Evolutionary conservation across 35 echinoderm and acorn worm species (phyloP), one percentile per base, ranked within the genome.

Genomic region (Apostichopus japonicus): DNA sequence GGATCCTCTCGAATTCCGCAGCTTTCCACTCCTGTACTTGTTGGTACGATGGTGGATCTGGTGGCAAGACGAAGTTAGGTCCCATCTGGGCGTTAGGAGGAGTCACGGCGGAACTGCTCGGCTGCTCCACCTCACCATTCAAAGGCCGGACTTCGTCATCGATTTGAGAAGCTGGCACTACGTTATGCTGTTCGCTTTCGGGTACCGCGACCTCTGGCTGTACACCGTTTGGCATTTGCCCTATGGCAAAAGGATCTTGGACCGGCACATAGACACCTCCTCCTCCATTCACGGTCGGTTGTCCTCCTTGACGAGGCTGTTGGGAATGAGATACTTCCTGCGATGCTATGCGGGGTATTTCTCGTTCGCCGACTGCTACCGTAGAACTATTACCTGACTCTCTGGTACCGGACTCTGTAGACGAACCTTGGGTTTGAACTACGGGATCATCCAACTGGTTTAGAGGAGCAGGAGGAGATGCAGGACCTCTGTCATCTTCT

Each of bases 41-140:
- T 58, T 95, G 92, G 75, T 95, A 93, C 24, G 94, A 89, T 52
- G 96, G 91, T 67, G 94, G 94, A 77, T 98, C 92, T 6, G 93
- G 79, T 15, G 96, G 94, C 56, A 95, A 54, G 14, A 61, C 57
- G 4, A 72, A 90, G 25, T 88, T 73, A 88, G 54, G 65, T 55
- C 70, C 92, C 92, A 78, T 87, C 15, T 94, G 86, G 13, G 93
- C 77, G 23, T 77, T 91, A 14, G 72, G 90, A 10, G 87, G 76
- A 44, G 78, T 21, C 55, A 23, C 82, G 16, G 92, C 22, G 16
- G 13, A 72, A 79, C 55, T 82, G 53, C 23, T 56, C 90, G 10
- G 90, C 77, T 56, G 90, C 58, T 5, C 78, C 71, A 19, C 71
- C 6, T 19, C n/a, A 75, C n/a, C 21, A 23, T 67, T 67, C 86